Evolutionary conservation across 1,140 invertebrate species (phyloP).

Genomic region (Ptiloglossa arizonensis): DNA sequence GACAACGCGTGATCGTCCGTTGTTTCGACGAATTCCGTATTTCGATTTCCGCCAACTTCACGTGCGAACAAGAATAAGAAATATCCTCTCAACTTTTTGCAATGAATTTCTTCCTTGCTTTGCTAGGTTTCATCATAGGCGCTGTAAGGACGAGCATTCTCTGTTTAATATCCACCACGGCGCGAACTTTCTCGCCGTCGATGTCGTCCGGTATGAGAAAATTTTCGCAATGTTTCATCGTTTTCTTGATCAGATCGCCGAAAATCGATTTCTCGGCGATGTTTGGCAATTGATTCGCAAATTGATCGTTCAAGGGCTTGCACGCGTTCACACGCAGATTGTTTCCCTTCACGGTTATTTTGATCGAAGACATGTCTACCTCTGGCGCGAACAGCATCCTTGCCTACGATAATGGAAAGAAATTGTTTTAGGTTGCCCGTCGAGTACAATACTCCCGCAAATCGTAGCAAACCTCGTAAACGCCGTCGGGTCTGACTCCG

Average conservation of each 20-base stretch:
- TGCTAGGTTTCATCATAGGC: slow-evolving; percentile 20
- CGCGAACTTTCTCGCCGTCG: slow-evolving; percentile 59
- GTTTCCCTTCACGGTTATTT: slow-evolving; percentile 62
- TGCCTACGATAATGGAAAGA: slow-evolving; percentile 30
- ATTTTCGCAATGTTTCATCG: slow-evolving; percentile 57
- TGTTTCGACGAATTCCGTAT: slow-evolving; percentile 5
- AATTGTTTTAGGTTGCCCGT: not conserved
- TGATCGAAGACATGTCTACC: slow-evolving; percentile 59
- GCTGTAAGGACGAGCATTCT: slow-evolving; percentile 60
- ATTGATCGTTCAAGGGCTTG: slow-evolving; percentile 28
- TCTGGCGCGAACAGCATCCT: slow-evolving; percentile 57
- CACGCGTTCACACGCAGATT: slow-evolving; percentile 57
- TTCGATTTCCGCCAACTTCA: slow-evolving; percentile 1
- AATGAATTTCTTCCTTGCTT: slow-evolving; percentile 4
- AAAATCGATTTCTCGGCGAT: slow-evolving; percentile 18
- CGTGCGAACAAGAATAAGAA: not conserved
- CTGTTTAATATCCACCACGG: slow-evolving; percentile 57
- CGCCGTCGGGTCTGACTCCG: slow-evolving; percentile 47
- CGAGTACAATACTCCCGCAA: not conserved
- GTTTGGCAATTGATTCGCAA: slow-evolving; percentile 23
- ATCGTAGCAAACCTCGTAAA: slow-evolving; percentile 53
- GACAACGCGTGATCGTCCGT: not conserved
- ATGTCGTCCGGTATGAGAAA: slow-evolving; percentile 58
- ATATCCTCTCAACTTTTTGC: not conserved
- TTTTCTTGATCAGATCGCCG: slow-evolving; percentile 26